Base-by-base conservation (phyloP, 2,888 invertebrate species). In the Blastobasis lacticolella region DNA sequence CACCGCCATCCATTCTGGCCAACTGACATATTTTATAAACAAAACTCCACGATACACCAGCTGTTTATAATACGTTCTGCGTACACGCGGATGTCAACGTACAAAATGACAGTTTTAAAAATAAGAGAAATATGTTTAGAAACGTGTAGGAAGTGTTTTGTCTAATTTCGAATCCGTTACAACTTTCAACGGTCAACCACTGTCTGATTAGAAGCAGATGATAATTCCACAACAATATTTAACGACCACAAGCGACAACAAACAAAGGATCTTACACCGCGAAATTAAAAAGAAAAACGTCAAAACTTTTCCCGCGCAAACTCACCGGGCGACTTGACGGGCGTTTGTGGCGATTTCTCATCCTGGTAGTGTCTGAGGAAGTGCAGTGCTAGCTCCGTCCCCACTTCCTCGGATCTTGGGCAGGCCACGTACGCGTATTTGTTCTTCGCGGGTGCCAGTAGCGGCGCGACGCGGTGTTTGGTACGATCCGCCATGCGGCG, bases 401-500 rank as follows among this genome's bases (percentile, higher is more conserved):
- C 89, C 49, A 89, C 87, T 59, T 89, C 89, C 66, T 89, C 89
- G 55, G 89, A 89, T 50, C 89, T 69, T 53, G 89, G 89, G 61
- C 89, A 89, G 57, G 89, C 88, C 23, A 75, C 67, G 59, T 89
- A 89, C 64, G 88, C 88, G 81, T 89, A 88, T 44, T 88, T 85
- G 65, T 81, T 83, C 57, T 85, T 86, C 55, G 81, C 77, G 71
- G 72, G 79, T 77, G 78, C 82, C 79, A 83, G 81, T 53, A 75
- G 70, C 67, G 87, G 87, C 84, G 86, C 87, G 81, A 88, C 87
- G 78, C 88, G 87, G 62, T 87, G 69, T 70, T 74, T 85, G 67
- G 79, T 76, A 71, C 87, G 87, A 68, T 88, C 87, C 77, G 86
- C 87, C 88, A 88, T 88, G 73, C 87, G 85, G 81, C 86, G 78